Evolutionary conservation across 2,888 invertebrate species (phyloP).

Genomic region (Dorcus parallelipipedus): DNA sequence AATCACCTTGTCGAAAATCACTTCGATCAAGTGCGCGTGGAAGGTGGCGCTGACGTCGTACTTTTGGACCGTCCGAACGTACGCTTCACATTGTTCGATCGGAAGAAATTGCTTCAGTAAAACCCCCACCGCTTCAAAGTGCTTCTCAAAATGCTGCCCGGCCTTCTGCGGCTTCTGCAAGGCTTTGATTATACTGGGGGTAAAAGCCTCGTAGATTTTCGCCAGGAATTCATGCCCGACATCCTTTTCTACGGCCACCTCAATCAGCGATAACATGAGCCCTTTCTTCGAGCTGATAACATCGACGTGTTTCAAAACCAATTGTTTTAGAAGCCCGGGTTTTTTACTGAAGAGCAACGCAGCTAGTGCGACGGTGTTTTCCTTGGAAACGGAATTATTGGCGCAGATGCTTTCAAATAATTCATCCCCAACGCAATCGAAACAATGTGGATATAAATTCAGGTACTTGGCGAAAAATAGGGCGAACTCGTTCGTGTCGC

Average conservation of each 20-base stretch:
- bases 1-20: conserved; percentile 42
- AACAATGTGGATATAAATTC: conserved; percentile 58
- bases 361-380: conserved; percentile 55
- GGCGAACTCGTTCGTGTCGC: conserved; percentile 53
- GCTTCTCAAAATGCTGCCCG: conserved; percentile 61
- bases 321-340: conserved; percentile 46
- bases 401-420: conserved; percentile 56
- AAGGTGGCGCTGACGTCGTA: conserved; percentile 60
- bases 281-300: conserved; percentile 58
- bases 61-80: conserved; percentile 60
- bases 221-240: conserved; percentile 49
- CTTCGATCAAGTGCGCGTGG: conserved; percentile 56
- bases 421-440: conserved; percentile 51
- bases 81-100: conserved; percentile 54
- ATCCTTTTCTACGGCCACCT: conserved; percentile 35
- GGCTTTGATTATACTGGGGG: conserved; percentile 60
- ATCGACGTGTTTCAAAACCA: conserved; percentile 51
- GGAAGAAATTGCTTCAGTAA: conserved; percentile 62
- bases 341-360: conserved; percentile 57
- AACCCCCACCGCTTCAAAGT: conserved; percentile 56
- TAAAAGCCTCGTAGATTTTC: conserved; percentile 58
- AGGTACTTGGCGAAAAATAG: conserved; percentile 56
- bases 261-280: conserved; percentile 61
- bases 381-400: conserved; percentile 54
- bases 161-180: conserved; percentile 69